Conservation (phyloP, 1,140 invertebrate genomes). For the Panulirus ornatus region DNA sequence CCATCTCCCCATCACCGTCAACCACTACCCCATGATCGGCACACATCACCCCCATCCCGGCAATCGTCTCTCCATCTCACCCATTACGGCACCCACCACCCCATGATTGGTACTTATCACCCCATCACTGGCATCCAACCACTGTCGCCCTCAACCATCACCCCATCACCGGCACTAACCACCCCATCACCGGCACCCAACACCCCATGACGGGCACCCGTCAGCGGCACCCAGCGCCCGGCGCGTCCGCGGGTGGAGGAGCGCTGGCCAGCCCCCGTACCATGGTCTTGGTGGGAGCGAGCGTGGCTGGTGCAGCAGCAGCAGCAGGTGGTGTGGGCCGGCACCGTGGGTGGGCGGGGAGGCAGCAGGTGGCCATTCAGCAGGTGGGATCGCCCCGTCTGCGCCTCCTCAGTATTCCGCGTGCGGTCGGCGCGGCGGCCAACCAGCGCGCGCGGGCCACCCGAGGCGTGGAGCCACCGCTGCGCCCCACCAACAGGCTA, state of each 20-base stretch:
- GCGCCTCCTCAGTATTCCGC: conserved; percentile 35
- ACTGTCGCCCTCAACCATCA: not conserved
- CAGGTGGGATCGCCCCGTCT: conserved; percentile 8
- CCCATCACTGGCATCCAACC: not conserved
- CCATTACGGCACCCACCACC: no score
- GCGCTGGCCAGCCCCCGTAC: no score
- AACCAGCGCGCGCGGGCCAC: conserved; percentile 44
- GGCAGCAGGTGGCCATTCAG: conserved; percentile 36
- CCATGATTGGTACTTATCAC: no score
- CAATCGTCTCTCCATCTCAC: no score
- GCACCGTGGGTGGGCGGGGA: conserved; percentile 16
- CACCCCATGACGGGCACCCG: no score
- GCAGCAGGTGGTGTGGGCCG: conserved; percentile 15
- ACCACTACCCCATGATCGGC: no score
- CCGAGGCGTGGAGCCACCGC: conserved; percentile 19
- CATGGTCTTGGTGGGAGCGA: no score
- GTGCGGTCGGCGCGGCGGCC: conserved; percentile 19
- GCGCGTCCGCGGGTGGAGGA: no score
- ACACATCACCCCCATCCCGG: no score
- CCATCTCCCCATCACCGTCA: no score
- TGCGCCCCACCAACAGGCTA: conserved; percentile 37
- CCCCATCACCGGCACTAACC: not conserved
- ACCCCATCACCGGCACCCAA: not conserved
- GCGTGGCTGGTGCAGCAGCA: not conserved
- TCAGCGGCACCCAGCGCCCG: not conserved